Evolutionary conservation across 1,140 invertebrate species (phyloP), one percentile per base, ranked within the genome.

Genomic region (Drusus annulatus): DNA sequence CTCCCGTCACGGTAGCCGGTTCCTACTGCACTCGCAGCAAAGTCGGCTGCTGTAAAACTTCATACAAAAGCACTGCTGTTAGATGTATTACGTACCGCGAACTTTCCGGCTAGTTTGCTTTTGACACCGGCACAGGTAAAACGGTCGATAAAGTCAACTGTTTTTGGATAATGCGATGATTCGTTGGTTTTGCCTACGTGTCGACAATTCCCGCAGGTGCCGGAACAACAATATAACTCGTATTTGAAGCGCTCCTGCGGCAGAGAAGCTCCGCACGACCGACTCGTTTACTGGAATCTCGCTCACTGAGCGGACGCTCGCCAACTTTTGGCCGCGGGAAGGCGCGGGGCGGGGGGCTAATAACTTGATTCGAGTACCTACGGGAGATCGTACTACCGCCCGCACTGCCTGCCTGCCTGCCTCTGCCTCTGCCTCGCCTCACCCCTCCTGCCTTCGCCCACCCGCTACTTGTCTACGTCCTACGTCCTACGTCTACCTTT

Each of bases 101-200:
- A 74, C 69, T 74, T 74, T 74, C 36, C 54, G 21, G 28, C 56
- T 65, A 45, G 45, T 17, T 69, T 8, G 6, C 19, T 63, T 17
- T 21, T 21, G 4, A 28, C n/a, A 56, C 69, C 50, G 69, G 69
- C 69, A 56, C 50, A 21, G 69, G 25, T 74, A 23, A 69, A n/a
- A 50, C n/a, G 62, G 50, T 17, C 36, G 31, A 69, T n/a, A 65
- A 25, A 28, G 21, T 73, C 45, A 23, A 73, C 28, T 69, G 65
- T 73, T 25, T n/a, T 23, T 23, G 52, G 4, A 13, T 45, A 45
- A 19, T 25, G 23, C 45, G 69, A 73, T 19, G 45, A 45, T 45
- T 54, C n/a, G 31, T 16, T 17, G 16, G n/a, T 65, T 25, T 56
- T 79, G 63, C 77, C 54, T 71, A 71, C 77, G 77, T 79, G 77